Base-by-base conservation (phyloP, 2,113 vertebrate species). In the Triplophysa dalaica region DNA sequence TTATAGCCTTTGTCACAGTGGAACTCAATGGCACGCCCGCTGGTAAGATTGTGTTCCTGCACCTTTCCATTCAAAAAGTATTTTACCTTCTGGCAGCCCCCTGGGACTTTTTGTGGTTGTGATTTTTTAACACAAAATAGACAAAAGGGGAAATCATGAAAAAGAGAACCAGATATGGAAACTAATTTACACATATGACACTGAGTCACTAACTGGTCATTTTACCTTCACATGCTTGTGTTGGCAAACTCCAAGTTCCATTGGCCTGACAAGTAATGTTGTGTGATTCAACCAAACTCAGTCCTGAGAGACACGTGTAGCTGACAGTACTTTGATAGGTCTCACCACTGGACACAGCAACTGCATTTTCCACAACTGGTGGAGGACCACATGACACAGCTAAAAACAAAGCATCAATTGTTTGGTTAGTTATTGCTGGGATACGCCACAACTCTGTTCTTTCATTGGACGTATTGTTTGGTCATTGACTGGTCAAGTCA, bases 1-100 rank as follows among this genome's bases (percentile, higher is more conserved):
- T 29, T 90, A 87, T 95, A 98, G 76, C 97, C 97, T 68, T 83
- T 91, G 78, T 95, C 87, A 61, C 97, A 98, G 86, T 91, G 87
- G 83, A 95, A 97, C 4, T 88, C 81, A 82, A 97, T 74, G 4
- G 90, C 93, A 45, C 86, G 93, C 0, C 95, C 94, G 1, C 89
- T 83, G 22, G 91, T 94, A 61, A 94, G 89, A 83, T 90, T 94
- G 89, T 94, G 93, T 75, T 95, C 92, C 5, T 91, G 83, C 2
- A 89, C 88, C 62, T 88, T 92, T 11, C 98, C 97, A 19, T 99
- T 92, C 75, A 81, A 86, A 66, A 96, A 83, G 73, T 83, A 88
- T 78, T 43, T 82, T 73, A 3, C 95, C 74, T 85, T 84, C 84
- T 91, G 79, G 86, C 98, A 99, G 61, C 90, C 92, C 65, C 79